Evolutionary conservation across 2,113 vertebrate genomes (phyloP).

Genomic region (Nansenia antarctica): DNA sequence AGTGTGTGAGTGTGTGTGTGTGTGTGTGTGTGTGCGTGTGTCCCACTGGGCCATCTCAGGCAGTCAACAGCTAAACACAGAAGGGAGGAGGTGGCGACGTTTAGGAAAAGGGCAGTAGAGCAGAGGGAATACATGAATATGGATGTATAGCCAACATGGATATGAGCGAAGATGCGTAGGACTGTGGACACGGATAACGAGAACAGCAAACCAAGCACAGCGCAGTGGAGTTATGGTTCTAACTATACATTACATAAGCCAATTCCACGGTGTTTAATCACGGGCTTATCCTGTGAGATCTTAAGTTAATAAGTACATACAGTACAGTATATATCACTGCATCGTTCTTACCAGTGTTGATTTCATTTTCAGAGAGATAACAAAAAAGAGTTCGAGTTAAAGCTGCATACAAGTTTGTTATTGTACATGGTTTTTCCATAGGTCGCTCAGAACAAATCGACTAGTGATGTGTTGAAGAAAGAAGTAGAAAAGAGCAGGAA

Average conservation of each 20-base stretch:
- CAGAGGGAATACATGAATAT: slow-evolving; percentile 8
- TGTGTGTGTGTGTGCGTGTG: background rate
- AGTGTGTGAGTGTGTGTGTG: slow-evolving; percentile 15
- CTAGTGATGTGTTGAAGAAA: no score
- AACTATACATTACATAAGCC: background rate
- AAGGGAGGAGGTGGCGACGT: slow-evolving; percentile 6
- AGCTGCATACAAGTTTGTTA: background rate
- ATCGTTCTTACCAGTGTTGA: background rate
- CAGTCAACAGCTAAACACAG: slow-evolving; percentile 24
- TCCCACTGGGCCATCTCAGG: slow-evolving; percentile 27
- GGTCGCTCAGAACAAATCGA: no score
- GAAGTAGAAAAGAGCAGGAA: no score
- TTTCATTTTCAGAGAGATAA: background rate
- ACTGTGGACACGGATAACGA: background rate
- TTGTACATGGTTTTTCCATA: no score
- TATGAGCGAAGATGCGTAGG: background rate
- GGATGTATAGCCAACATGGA: slow-evolving; percentile 4
- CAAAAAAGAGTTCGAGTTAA: no score
- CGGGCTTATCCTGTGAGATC: no score
- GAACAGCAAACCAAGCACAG: background rate
- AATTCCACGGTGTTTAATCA: background rate
- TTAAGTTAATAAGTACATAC: background rate
- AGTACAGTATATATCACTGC: no score
- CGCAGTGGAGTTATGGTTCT: background rate
- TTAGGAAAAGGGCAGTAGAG: slow-evolving; percentile 16